These are phyloP conservation scores for Zaprionus gabonicus DNA, from an alignment of 1,140 invertebrate species.

Conservation along the genomic window DNA sequence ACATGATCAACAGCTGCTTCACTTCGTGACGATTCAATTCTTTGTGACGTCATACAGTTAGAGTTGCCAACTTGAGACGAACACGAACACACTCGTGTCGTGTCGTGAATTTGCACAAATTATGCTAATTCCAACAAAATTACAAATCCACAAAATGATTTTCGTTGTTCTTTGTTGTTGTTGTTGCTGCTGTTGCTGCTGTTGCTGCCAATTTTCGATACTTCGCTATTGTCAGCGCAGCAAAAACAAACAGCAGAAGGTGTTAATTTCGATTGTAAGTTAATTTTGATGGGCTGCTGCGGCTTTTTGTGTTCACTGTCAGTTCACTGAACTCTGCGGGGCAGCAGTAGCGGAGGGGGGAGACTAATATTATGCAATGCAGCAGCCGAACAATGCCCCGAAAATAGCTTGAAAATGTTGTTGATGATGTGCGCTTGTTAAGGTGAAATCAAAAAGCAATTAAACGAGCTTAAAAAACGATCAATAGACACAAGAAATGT, in stretches of 20 bases:
- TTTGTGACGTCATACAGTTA: conserved; percentile 42
- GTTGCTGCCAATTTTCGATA: conserved; percentile 49
- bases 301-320: conserved; percentile 31
- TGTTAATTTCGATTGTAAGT: conserved; percentile 80
- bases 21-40: conserved; percentile 5
- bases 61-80: conserved; percentile 39
- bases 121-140: conserved; percentile 78
- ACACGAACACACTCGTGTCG: conserved; percentile 49
- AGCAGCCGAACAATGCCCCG: conserved; percentile 24
- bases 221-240: conserved; percentile 39
- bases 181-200: conserved; percentile 16
- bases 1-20: not conserved
- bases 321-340: conserved; percentile 67
- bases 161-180: conserved; percentile 35
- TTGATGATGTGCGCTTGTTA: conserved; percentile 34
- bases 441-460: conserved; percentile 43
- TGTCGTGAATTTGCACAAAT: conserved; percentile 82
- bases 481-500: conserved; percentile 3
- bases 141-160: conserved; percentile 74
- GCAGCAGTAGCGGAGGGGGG: not conserved
- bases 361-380: conserved; percentile 25
- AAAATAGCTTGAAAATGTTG: conserved; percentile 25
- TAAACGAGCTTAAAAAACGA: conserved; percentile 15
- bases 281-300: conserved; percentile 40
- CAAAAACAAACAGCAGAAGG: conserved; percentile 67